Base-by-base conservation (phyloP, 2,888 invertebrate species). In the Polyommatus iphigenia region DNA sequence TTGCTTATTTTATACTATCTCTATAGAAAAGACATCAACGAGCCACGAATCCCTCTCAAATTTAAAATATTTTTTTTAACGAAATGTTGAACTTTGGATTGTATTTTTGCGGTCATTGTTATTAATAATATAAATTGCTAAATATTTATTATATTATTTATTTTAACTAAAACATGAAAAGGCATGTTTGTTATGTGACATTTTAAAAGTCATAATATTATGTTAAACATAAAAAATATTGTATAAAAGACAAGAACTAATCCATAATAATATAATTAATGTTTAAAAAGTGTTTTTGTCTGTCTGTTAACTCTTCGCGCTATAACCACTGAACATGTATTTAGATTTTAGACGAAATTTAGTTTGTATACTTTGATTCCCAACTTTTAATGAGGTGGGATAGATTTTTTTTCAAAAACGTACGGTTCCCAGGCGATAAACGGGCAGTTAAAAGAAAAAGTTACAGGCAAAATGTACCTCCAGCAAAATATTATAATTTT, bases 11-110 rank as follows among this genome's bases (percentile, higher is more conserved):
- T n/a, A 59, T 18, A 71, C 71, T 76, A 29, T 67, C 77, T 79
- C 79, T 77, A 77, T 82, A 79, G 80, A 85, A 85, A 85, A 85
- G 85, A 85, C 85, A 80, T 85, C 85, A 85, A 85, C 85, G 85
- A 82, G 82, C 77, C 79, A 77, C 77, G 24, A 29, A 32, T 32
- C 67, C 29, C 15, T 10, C n/a, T 67, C 15, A 67, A 67, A 67
- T 15, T 62, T 1, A 62, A 67, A 29, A 0, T 67, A 5, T 0
- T 67, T 67, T 67, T 29, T 67, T 10, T 4, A 2, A 67, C 13
- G 24, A 29, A 20, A 20, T 5, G 2, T 10, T 32, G 1, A 67
- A 8, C 13, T 10, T 18, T 10, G 5, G 4, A 18, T 32, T 67
- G 3, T 67, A 15, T 67, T 13, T 62, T 67, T 29, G 6, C 6